These are phyloP conservation scores for Drosophila sproati DNA, from an alignment of 1,140 invertebrate species.

Conservation along the genomic window DNA sequence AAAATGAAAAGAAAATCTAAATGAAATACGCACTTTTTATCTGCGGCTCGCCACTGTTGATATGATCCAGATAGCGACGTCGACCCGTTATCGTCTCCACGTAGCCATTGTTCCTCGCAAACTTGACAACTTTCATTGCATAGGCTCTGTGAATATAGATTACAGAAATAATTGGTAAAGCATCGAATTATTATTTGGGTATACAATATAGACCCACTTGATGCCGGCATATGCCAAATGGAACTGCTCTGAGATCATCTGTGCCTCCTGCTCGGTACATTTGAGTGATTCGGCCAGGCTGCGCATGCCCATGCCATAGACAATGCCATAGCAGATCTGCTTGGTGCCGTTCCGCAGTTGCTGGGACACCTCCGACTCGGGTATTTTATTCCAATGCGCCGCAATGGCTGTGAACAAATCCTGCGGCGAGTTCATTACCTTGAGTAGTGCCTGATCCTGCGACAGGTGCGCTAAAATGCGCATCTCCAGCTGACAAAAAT, in stretches of 20 bases:
- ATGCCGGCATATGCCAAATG: slow-evolving; percentile 92
- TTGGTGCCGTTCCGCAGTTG: slow-evolving; percentile 94
- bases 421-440: slow-evolving; percentile 89
- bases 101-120: slow-evolving; percentile 90
- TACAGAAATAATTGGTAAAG: neutral
- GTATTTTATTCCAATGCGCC: slow-evolving; percentile 91
- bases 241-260: slow-evolving; percentile 92
- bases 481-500: slow-evolving; percentile 98
- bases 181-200: neutral
- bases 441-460: slow-evolving; percentile 89
- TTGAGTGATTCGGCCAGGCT: slow-evolving; percentile 92
- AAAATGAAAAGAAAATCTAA: neutral
- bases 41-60: slow-evolving; percentile 88
- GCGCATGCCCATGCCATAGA: slow-evolving; percentile 98
- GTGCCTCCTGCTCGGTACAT: slow-evolving; percentile 92
- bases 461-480: slow-evolving; percentile 96
- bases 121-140: slow-evolving; percentile 88
- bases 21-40: slow-evolving; percentile 85
- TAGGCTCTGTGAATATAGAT: slow-evolving; percentile 85
- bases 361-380: slow-evolving; percentile 87
- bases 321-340: slow-evolving; percentile 97
- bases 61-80: slow-evolving; percentile 91
- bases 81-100: slow-evolving; percentile 93
- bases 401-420: slow-evolving; percentile 96
- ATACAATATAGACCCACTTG: slow-evolving; percentile 39